A percentile compares a stretch with the other conserved stretches of the same genome.
These are phyloP conservation scores for Cataglyphis hispanica DNA, from an alignment of 1,140 invertebrate genomes.

Conservation along the genomic window DNA sequence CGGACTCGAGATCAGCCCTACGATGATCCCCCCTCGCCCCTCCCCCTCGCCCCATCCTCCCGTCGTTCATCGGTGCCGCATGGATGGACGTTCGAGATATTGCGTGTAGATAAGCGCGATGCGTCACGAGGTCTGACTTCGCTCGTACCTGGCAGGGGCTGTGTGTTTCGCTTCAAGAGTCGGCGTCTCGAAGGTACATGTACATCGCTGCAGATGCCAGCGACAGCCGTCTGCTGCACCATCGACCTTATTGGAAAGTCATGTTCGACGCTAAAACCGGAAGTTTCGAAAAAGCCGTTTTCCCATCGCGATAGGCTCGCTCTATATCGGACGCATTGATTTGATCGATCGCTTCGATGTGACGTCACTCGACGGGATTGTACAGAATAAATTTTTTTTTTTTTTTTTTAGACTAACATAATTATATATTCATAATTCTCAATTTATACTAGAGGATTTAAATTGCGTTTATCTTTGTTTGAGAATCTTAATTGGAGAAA, in stretches of 20 bases:
- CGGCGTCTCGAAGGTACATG: conserved; percentile 56
- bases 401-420: too few species aligned
- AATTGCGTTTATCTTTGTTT: too few species aligned
- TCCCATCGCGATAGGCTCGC: conserved; percentile 29
- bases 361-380: neutral
- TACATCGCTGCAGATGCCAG: conserved; percentile 72
- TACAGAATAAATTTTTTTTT: neutral
- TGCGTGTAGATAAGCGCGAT: conserved; percentile 72
- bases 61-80: conserved; percentile 35
- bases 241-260: conserved; percentile 83
- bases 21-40: conserved; percentile 20
- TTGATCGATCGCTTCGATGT: neutral
- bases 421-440: neutral
- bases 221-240: conserved; percentile 48
- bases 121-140: conserved; percentile 72
- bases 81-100: conserved; percentile 64
- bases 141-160: conserved; percentile 67
- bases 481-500: too few species aligned
- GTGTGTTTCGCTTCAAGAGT: conserved; percentile 49
- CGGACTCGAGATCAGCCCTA: conserved; percentile 34
- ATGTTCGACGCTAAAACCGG: conserved; percentile 82
- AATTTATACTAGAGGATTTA: too few species aligned
- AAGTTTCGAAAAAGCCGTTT: conserved; percentile 71
- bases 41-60: neutral
- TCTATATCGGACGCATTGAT: conserved; percentile 12